Base-by-base conservation (phyloP, 2,888 invertebrate genomes). In the Pseudococcus longispinus region DNA sequence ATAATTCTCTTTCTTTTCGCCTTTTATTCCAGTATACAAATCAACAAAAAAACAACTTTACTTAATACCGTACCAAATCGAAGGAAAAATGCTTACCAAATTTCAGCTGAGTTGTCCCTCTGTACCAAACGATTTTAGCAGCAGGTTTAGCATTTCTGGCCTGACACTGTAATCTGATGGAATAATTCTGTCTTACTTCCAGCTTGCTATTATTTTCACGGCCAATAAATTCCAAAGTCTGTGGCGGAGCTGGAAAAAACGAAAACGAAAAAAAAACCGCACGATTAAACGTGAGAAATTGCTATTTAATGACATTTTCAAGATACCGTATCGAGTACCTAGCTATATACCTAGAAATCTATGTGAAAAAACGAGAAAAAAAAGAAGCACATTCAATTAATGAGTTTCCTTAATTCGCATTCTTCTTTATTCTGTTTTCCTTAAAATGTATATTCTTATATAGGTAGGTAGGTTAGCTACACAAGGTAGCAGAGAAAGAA, bases 121-220 rank as follows among this genome's bases (percentile, higher is more conserved):
- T 93, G 91, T 95, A 97, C 97, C 97, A 98, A 87, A 95, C 93
- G 88, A 97, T 95, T 91, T 94, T 94, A 44, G 97, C 96, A 2
- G 96, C 95, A 0, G 97, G 97, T 91, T 97, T 97, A 2, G 97
- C 94, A 90, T 96, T 95, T 90, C 94, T 93, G 87, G 96, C 96
- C 87, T 94, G 92, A 90, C 97, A 97, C 90, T 96, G 96, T 88
- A 97, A 91, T 83, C 94, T 93, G 74, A 96, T 93, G 88, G 91
- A 91, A 88, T 92, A 92, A 89, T 96, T 94, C 91, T 96, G 95
- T 90, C 94, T 93, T 84, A 96, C 94, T 91, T 96, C 95, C 87
- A 96, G 93, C 90, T 95, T 95, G 77, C 95, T 94, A 90, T 94
- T 95, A 88, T 94, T 93, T 20, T 94, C 93, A 90, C 96, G 95